These are phyloP conservation scores for Melanaphis sacchari DNA, from an alignment of 1,140 invertebrate species.

Conservation along the genomic window DNA sequence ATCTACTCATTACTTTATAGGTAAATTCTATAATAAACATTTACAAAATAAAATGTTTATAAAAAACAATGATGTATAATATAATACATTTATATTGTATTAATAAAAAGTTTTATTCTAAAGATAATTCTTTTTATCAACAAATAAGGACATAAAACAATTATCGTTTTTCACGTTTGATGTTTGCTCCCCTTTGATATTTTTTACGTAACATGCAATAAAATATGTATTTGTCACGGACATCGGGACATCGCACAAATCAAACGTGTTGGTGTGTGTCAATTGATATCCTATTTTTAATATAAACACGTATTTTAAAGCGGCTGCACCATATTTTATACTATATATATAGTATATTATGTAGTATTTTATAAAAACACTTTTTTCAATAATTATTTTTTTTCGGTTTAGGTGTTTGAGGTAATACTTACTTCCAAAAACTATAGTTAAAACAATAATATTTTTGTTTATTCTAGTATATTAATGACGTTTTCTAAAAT, in stretches of 20 bases:
- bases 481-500: background rate
- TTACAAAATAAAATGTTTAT: background rate
- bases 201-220: background rate
- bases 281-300: conserved; percentile 49
- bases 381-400: background rate
- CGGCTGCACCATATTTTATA: no score
- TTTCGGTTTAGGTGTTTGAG: background rate
- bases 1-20: no score
- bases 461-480: background rate
- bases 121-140: background rate
- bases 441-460: background rate
- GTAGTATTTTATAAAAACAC: background rate
- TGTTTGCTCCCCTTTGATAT: background rate
- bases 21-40: background rate
- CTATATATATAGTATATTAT: background rate
- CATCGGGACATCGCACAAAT: background rate
- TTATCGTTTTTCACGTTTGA: conserved; percentile 26
- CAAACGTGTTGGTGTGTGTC: conserved; percentile 41
- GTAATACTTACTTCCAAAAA: background rate
- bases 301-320: conserved; percentile 1
- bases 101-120: background rate
- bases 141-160: background rate
- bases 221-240: conserved; percentile 26
- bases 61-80: background rate
- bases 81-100: background rate